A percentile compares a stretch with the other conserved stretches of the same genome.
These are phyloP conservation scores for Odontesthes bonariensis DNA, from an alignment of 2,113 vertebrate genomes.

Conservation along the genomic window DNA sequence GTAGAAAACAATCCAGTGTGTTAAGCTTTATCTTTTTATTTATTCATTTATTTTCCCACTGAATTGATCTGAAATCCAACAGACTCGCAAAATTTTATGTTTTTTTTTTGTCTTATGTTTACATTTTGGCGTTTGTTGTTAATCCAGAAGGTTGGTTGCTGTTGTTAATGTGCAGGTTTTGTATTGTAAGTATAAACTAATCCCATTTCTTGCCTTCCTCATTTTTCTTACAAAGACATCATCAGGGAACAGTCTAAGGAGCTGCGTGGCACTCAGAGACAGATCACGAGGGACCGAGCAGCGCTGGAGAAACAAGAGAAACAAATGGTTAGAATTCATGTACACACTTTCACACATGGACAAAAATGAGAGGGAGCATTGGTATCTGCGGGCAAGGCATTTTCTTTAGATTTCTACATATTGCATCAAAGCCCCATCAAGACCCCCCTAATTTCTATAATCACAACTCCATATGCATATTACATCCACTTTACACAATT, in stretches of 20 bases:
- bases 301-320: conserved; percentile 97
- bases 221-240: conserved; percentile 84
- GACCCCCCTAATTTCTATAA: not conserved
- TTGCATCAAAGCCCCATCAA: conserved; percentile 62
- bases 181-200: conserved; percentile 4
- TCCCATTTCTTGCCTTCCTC: not conserved
- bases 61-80: not conserved
- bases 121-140: not conserved
- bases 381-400: not conserved
- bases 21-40: too few species aligned
- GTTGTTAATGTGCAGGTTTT: not conserved
- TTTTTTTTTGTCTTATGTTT: not conserved
- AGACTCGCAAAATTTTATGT: not conserved
- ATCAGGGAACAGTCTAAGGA: conserved; percentile 97
- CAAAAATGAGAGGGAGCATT: not conserved
- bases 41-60: not conserved
- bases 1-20: too few species aligned
- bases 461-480: conserved; percentile 12
- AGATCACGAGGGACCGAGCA: conserved; percentile 93
- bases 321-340: conserved; percentile 90
- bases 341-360: conserved; percentile 35
- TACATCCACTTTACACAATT: conserved; percentile 22
- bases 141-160: not conserved
- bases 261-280: conserved; percentile 95
- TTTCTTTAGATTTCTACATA: conserved; percentile 40